Conservation (phyloP, 2,797 vertebrate species). For the Clarias platycephalus region DNA sequence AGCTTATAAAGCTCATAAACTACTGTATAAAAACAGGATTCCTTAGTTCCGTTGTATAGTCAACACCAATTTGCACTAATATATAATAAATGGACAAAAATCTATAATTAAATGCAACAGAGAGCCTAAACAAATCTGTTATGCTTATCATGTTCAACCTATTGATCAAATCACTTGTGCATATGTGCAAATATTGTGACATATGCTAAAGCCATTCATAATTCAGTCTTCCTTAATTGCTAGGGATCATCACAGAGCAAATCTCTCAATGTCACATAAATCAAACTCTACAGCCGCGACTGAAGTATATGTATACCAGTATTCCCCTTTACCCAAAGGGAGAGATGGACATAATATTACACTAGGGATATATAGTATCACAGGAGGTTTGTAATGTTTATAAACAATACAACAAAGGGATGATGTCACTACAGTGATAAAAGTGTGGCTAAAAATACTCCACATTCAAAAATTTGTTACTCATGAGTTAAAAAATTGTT, state of each 20-base stretch:
- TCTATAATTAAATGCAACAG: not conserved
- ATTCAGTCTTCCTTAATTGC: constrained; percentile 23
- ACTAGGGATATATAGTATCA: not conserved
- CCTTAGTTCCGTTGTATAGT: not conserved
- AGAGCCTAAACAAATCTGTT: not conserved
- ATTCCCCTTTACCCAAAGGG: not conserved
- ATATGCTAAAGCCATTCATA: constrained; percentile 17
- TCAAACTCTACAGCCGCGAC: constrained; percentile 35
- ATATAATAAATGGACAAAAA: not conserved
- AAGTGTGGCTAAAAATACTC: not conserved
- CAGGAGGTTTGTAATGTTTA: not conserved
- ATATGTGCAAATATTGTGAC: constrained; percentile 9
- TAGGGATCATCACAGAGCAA: constrained; percentile 37
- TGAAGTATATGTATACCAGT: constrained; percentile 6
- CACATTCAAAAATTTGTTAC: not conserved
- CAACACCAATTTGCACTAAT: not conserved
- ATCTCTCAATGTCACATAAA: constrained; percentile 55
- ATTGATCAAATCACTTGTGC: not conserved
- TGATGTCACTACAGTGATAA: not conserved
- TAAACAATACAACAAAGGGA: not conserved
- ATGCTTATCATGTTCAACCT: not conserved
- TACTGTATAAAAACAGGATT: not conserved
- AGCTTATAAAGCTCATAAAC: not conserved
- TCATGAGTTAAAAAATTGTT: not conserved
- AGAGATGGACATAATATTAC: not conserved